phyloP scores from a whole-genome alignment of 2,888 invertebrate genomes.

The Cybosia mesomella region DNA sequence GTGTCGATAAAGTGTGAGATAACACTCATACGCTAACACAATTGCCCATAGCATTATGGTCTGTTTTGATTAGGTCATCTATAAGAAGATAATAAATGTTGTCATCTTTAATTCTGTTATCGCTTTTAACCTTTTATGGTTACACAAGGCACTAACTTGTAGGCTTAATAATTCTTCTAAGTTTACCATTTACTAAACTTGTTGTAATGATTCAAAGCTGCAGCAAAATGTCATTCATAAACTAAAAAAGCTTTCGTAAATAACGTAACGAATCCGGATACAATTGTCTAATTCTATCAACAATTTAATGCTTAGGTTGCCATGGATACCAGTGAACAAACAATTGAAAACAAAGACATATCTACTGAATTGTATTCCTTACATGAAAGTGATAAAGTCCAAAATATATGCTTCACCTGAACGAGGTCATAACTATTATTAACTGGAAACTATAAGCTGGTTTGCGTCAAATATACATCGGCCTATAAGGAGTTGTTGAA shows the following conservation, averaged over 20 bases:
- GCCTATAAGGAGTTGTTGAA: background rate
- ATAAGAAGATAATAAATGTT: conserved; percentile 3
- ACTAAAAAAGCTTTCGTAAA: background rate
- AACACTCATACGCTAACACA: background rate
- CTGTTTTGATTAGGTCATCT: conserved; percentile 3
- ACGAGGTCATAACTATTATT: conserved; percentile 2
- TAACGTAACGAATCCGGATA: conserved; percentile 27
- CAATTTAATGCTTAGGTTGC: conserved; percentile 53
- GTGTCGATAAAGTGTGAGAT: background rate
- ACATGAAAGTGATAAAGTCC: conserved; percentile 13
- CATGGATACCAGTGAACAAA: conserved; percentile 55
- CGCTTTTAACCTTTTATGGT: background rate
- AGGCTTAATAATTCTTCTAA: background rate
- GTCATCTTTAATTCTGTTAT: conserved; percentile 9
- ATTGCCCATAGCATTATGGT: background rate
- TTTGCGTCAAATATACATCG: background rate
- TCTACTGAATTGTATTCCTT: conserved; percentile 15
- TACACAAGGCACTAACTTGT: background rate
- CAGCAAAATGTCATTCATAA: background rate
- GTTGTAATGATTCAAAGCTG: background rate
- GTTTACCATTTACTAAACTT: background rate
- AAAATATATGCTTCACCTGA: conserved; percentile 5
- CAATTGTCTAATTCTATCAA: conserved; percentile 45
- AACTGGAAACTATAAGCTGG: background rate
- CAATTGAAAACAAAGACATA: conserved; percentile 36